Percentiles rank a stretch among this genome's conserved stretches.
phyloP scores from a whole-genome alignment of 2,113 vertebrate genomes.

The Poecile atricapillus region DNA sequence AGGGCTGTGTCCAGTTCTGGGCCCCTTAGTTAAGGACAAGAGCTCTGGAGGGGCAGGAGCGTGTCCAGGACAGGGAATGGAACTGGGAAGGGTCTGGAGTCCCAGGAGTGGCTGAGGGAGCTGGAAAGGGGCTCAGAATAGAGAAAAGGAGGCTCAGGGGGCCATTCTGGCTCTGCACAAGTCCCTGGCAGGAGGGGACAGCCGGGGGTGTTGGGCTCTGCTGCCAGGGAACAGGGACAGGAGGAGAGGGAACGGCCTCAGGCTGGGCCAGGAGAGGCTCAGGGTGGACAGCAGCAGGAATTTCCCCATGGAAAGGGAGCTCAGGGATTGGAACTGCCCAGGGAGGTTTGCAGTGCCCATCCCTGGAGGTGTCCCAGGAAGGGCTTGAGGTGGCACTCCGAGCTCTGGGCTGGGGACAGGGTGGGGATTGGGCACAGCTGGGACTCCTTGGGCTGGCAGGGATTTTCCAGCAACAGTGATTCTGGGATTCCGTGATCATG shows the following conservation, averaged over 20 bases:
- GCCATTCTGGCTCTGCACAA: not conserved
- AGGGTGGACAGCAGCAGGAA: accelerated
- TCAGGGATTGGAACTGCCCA: not conserved
- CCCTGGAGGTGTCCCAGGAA: not conserved
- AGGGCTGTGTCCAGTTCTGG: not conserved
- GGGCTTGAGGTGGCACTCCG: not conserved
- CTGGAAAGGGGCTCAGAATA: not conserved
- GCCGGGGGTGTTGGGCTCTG: not conserved
- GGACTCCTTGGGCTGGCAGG: accelerated
- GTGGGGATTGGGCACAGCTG: accelerated
- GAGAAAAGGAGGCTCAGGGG: not conserved
- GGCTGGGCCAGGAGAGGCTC: not conserved
- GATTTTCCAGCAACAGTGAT: accelerated
- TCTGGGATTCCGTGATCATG: not conserved
- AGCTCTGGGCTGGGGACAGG: not conserved
- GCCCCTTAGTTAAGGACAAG: too few species aligned
- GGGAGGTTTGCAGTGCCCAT: not conserved
- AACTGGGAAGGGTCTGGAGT: not conserved
- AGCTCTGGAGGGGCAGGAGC: accelerated
- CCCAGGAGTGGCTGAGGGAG: not conserved
- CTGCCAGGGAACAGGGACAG: not conserved
- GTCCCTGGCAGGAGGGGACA: not conserved
- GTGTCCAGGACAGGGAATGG: accelerated
- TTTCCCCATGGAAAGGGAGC: not conserved
- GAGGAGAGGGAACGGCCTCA: not conserved